phyloP scores from a whole-genome alignment of 2,888 invertebrate genomes.

The Apodemia hepburni region DNA sequence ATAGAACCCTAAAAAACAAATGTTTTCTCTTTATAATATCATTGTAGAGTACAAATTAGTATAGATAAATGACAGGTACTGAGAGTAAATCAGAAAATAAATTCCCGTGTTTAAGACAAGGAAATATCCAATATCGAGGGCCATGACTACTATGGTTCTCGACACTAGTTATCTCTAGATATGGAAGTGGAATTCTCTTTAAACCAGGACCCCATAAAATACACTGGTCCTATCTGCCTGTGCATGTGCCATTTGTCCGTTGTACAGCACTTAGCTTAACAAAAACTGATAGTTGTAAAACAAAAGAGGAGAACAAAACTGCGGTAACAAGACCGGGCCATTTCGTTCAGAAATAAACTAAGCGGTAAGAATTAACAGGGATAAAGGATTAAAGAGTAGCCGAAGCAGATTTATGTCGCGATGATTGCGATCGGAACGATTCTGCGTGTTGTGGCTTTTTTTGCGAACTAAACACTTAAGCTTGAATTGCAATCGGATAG shows the following conservation, averaged over 20 bases:
- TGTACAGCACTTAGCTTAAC: slow-evolving; percentile 77
- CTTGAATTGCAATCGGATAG: slow-evolving; percentile 6
- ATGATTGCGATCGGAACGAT: slow-evolving; percentile 72
- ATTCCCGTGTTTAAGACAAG: slow-evolving; percentile 26
- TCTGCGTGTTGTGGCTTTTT: slow-evolving; percentile 65
- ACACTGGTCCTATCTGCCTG: slow-evolving; percentile 53
- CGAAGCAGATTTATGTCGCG: slow-evolving; percentile 77
- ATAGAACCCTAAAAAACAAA: too few relatives aligned
- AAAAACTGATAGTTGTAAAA: slow-evolving; percentile 78
- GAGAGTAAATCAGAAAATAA: slow-evolving; percentile 15
- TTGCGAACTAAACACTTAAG: slow-evolving; percentile 33
- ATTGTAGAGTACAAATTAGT: background rate
- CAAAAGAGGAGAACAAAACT: slow-evolving; percentile 70
- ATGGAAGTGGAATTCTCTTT: slow-evolving; percentile 42
- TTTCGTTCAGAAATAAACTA: slow-evolving; percentile 76
- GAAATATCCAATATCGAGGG: slow-evolving; percentile 27
- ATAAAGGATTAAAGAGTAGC: slow-evolving; percentile 79
- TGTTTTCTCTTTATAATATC: too few relatives aligned
- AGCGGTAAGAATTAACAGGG: slow-evolving; percentile 79
- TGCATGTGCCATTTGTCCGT: slow-evolving; percentile 69
- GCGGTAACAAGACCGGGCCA: slow-evolving; percentile 68
- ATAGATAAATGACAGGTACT: background rate
- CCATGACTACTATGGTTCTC: slow-evolving; percentile 33
- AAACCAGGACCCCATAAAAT: slow-evolving; percentile 53
- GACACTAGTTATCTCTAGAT: slow-evolving; percentile 37